Percentiles rank a stretch among this genome's conserved stretches.
Evolutionary conservation across 2,113 vertebrate species (phyloP).

Genomic region (Stigmatopora argus): DNA sequence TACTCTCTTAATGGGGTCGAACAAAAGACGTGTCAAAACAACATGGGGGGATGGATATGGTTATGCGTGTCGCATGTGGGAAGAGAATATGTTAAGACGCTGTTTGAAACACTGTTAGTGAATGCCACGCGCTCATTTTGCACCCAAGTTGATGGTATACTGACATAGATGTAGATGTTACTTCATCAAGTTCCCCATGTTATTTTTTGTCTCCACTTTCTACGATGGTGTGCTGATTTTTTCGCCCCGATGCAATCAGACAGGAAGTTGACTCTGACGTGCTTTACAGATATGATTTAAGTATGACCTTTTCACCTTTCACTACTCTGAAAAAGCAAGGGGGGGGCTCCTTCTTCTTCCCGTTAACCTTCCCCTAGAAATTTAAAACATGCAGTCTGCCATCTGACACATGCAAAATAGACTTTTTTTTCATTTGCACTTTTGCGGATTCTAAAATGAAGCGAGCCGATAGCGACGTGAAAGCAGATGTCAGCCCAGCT

Average conservation of each 20-base stretch:
- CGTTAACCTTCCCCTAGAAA: background rate
- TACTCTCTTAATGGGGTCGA: background rate
- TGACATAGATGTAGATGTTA: background rate
- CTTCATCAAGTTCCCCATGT: background rate
- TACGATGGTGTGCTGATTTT: constrained; percentile 6
- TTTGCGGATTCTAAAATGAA: constrained; percentile 29
- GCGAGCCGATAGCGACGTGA: constrained; percentile 22
- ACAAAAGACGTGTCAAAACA: background rate
- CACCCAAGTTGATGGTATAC: background rate
- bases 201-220: constrained; percentile 3
- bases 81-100: background rate
- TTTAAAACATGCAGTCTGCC: background rate
- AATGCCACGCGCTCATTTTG: background rate
- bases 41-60: background rate
- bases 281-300: constrained; percentile 18
- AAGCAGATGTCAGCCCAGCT: constrained; percentile 44
- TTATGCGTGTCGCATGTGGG: background rate
- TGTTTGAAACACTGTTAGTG: background rate
- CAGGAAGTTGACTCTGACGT: constrained; percentile 21
- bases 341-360: background rate
- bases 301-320: background rate
- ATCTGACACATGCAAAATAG: background rate
- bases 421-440: background rate
- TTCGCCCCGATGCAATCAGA: constrained; percentile 8
- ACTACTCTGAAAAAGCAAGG: background rate